Evolutionary conservation across 2,888 invertebrate genomes (phyloP), one percentile per base, ranked within the genome.

Genomic region (Diarsia rubi): DNA sequence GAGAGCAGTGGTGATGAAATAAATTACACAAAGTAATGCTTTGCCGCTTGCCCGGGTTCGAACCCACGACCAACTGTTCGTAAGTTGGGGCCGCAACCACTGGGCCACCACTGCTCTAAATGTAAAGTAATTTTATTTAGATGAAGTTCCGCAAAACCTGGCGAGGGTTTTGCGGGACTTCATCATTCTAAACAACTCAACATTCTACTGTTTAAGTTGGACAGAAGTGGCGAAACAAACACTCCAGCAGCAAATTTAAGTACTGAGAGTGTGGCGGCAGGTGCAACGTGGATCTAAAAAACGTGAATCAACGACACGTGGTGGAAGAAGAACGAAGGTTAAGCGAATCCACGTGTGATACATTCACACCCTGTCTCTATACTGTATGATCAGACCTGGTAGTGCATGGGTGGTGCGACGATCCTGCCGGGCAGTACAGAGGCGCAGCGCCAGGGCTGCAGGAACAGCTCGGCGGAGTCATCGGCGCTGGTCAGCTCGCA

Each of bases 381-480:
- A 24, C 14, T 16, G 60, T 69, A 21, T 27, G 2, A 14, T 12
- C 16, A 14, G 83, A 95, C 96, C 93, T 95, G 95, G 79, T 94
- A 93, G 64, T 94, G 92, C 84, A 93, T 72, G 0, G 94, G 95
- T 0, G 96, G 95, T 0, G 94, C 92, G 0, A 94, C 92, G 69
- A 96, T 94, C 24, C 96, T 88, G 16, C 96, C 96, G 0, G 96
- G 96, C 66, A 96, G 91, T 16, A 93, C 93, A 54, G 90, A 83
- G 75, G 95, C 94, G 84, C 96, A 96, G 79, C 96, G 94, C 95
- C 95, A 95, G 21, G 96, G 95, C 88, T 94, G 93, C 87, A 95
- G 88, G 83, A 90, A 93, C 24, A 91, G 92, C 19, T 92, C 92
- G 0, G 88, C 69, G 47, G 89, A 86, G 69, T 93, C 94, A 57